Evolutionary conservation across 1,140 invertebrate genomes (phyloP).

Genomic region (Epicauta chinensis): DNA sequence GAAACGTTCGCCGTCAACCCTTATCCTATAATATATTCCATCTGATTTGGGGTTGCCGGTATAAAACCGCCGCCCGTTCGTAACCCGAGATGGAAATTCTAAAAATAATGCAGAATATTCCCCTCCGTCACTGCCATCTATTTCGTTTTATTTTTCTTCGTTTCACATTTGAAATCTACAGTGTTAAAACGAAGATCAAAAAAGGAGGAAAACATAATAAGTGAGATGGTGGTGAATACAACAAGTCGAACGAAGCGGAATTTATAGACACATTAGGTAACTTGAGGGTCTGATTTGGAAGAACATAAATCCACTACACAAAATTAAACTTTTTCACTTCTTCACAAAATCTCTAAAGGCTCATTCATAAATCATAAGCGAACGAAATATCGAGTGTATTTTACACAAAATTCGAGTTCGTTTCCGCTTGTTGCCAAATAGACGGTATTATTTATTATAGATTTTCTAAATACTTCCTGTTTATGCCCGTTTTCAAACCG

Average conservation of each 20-base stretch:
- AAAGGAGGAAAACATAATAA: not conserved
- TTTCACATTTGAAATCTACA: conserved; percentile 12
- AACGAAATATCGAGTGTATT: conserved; percentile 13
- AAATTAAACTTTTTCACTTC: conserved; percentile 21
- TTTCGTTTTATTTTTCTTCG: too few species aligned
- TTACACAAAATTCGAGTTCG: conserved; percentile 7
- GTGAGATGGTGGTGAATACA: too few species aligned
- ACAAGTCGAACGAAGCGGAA: conserved; percentile 12
- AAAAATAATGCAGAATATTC: conserved; percentile 20
- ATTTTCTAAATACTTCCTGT: conserved; percentile 1
- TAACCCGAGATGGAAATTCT: conserved; percentile 22
- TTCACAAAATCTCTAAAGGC: conserved; percentile 11
- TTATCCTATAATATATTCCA: conserved; percentile 21
- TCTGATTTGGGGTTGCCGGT: conserved; percentile 19
- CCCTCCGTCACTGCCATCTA: too few species aligned
- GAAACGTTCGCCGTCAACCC: conserved; percentile 14
- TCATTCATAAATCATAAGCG: conserved; percentile 15
- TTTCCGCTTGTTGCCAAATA: conserved; percentile 5
- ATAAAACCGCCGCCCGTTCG: conserved; percentile 15
- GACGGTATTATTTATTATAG: conserved; percentile 9
- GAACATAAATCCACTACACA: conserved; percentile 17
- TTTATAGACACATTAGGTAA: conserved; percentile 22
- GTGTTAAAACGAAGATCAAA: conserved; percentile 9
- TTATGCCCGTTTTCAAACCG: too few species aligned
- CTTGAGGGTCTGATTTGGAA: conserved; percentile 16